Evolutionary conservation across 2,797 vertebrate species (phyloP).

Genomic region (Neolamprologus multifasciatus): DNA sequence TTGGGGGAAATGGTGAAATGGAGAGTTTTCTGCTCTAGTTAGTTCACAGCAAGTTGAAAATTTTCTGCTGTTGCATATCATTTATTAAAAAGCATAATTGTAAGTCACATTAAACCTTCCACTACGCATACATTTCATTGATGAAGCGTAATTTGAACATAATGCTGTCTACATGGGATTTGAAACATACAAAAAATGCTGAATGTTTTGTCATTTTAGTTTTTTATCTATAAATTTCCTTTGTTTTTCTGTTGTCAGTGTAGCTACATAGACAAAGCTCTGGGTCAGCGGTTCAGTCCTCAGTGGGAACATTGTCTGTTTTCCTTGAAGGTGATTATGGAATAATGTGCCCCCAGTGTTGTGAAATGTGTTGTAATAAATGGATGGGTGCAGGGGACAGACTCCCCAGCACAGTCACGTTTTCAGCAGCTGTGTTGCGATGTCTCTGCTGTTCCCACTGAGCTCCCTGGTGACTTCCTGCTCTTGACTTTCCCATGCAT

Average conservation of each 20-base stretch:
- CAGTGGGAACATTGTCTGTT: not conserved
- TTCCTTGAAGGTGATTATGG: not conserved
- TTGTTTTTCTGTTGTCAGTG: not conserved
- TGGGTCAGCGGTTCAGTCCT: not conserved
- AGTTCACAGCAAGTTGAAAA: rapidly evolving
- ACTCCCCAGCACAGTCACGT: not conserved
- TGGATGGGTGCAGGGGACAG: not conserved
- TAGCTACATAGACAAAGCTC: not conserved
- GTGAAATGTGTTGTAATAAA: not conserved
- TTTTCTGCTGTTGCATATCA: rapidly evolving
- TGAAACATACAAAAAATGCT: not conserved
- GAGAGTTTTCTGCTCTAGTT: rapidly evolving
- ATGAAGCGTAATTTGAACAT: not conserved
- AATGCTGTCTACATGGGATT: rapidly evolving
- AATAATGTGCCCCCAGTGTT: not conserved
- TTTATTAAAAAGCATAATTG: not conserved
- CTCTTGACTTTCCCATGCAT: conserved; percentile 44
- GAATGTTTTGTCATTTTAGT: rapidly evolving
- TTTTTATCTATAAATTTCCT: rapidly evolving
- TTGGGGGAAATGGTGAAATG: rapidly evolving
- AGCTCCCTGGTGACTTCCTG: conserved; percentile 23
- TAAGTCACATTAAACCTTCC: not conserved
- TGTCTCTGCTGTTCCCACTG: conserved; percentile 7
- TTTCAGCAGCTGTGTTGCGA: not conserved
- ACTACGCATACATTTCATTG: rapidly evolving